Percentiles rank a stretch among this genome's conserved stretches.
Evolutionary conservation across 2,797 vertebrate species (phyloP).

Genomic region (Pelobates cultripes): DNA sequence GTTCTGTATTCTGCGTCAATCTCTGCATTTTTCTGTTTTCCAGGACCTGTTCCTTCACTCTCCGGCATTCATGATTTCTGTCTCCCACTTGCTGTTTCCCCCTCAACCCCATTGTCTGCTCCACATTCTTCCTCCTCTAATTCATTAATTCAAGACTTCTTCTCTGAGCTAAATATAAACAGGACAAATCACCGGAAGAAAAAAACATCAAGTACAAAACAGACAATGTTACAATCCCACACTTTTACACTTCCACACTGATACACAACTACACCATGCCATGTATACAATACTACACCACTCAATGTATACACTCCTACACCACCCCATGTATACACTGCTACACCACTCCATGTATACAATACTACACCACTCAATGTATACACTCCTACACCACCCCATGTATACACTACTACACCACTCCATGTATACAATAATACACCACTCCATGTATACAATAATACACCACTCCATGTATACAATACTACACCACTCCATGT

Average conservation of each 20-base stretch:
- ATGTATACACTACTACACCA: slow-evolving; percentile 4
- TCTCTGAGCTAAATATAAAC: slow-evolving; percentile 47
- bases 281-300: not conserved
- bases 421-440: not conserved
- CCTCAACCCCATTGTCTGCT: slow-evolving; percentile 31
- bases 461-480: not conserved
- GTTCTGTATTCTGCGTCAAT: no score
- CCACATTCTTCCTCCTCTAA: slow-evolving; percentile 35
- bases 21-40: not conserved
- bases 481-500: not conserved
- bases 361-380: not conserved
- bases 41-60: not conserved
- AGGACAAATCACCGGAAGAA: not conserved
- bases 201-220: no score
- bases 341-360: not conserved
- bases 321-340: not conserved
- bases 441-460: not conserved
- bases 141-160: slow-evolving; percentile 22
- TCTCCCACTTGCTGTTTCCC: not conserved
- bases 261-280: not conserved
- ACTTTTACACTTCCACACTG: not conserved
- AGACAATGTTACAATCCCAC: no score
- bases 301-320: not conserved
- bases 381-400: not conserved
- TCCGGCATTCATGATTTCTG: not conserved